Evolutionary conservation across 2,888 invertebrate genomes (phyloP).

Genomic region (Platycnemis pennipes): DNA sequence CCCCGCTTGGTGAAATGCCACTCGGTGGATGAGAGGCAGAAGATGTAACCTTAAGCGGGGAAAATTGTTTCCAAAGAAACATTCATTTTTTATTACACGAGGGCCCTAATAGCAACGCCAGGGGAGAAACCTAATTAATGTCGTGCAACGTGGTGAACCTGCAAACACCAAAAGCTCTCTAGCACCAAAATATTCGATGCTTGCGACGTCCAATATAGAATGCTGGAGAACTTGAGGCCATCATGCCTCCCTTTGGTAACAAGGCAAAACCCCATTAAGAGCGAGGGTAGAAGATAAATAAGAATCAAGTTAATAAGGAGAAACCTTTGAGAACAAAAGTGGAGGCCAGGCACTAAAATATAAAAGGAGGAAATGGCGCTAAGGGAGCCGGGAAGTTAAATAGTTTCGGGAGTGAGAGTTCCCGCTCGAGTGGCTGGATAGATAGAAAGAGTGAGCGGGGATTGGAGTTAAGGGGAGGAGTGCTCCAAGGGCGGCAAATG

Average conservation of each 20-base stretch:
- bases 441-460: not conserved
- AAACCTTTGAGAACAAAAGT: not conserved
- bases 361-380: not conserved
- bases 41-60: too few relatives aligned
- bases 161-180: conserved; percentile 61
- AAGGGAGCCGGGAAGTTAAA: conserved; percentile 15
- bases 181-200: not conserved
- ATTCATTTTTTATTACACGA: not conserved
- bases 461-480: too few relatives aligned
- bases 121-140: not conserved
- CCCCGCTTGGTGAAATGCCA: too few relatives aligned
- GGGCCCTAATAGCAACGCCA: not conserved
- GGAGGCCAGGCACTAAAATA: not conserved
- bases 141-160: not conserved
- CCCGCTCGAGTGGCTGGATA: not conserved
- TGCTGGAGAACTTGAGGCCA: not conserved
- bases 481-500: not conserved
- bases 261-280: not conserved
- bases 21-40: too few relatives aligned
- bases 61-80: too few relatives aligned
- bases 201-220: not conserved
- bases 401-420: not conserved
- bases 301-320: conserved; percentile 10
- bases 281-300: not conserved
- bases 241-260: not conserved